Evolutionary conservation across 1,140 invertebrate genomes (phyloP).

Genomic region (Drosophila chauvacae): DNA sequence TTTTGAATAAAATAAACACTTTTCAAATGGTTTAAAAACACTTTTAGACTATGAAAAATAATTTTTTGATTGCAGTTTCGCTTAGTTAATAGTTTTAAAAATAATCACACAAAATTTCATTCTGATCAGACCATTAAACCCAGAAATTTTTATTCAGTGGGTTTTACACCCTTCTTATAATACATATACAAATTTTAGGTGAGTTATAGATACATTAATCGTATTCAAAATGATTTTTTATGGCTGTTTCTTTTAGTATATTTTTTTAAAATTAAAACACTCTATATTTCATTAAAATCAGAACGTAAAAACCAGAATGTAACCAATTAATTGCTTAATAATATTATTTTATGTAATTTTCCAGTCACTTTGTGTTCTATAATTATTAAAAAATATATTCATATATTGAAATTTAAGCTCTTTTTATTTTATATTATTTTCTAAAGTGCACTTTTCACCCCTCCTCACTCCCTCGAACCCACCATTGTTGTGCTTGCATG

Average conservation of each 20-base stretch:
- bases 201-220: too few relatives aligned
- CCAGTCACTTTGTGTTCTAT: rapidly evolving
- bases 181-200: too few relatives aligned
- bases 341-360: not conserved
- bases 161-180: not conserved
- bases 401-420: too few relatives aligned
- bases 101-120: not conserved
- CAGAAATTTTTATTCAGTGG: not conserved
- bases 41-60: too few relatives aligned
- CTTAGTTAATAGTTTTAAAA: too few relatives aligned
- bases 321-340: not conserved
- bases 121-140: not conserved
- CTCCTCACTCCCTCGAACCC: not conserved
- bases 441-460: slow-evolving; percentile 1
- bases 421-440: not conserved
- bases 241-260: too few relatives aligned
- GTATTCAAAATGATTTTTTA: too few relatives aligned
- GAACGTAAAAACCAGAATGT: not conserved
- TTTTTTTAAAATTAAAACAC: too few relatives aligned
- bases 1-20: not conserved
- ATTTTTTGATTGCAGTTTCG: too few relatives aligned
- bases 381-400: not conserved
- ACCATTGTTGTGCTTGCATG: slow-evolving; percentile 56
- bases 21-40: not conserved
- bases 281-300: not conserved